Conservation (phyloP, 2,797 vertebrate genomes). For the Takifugu rubripes region DNA sequence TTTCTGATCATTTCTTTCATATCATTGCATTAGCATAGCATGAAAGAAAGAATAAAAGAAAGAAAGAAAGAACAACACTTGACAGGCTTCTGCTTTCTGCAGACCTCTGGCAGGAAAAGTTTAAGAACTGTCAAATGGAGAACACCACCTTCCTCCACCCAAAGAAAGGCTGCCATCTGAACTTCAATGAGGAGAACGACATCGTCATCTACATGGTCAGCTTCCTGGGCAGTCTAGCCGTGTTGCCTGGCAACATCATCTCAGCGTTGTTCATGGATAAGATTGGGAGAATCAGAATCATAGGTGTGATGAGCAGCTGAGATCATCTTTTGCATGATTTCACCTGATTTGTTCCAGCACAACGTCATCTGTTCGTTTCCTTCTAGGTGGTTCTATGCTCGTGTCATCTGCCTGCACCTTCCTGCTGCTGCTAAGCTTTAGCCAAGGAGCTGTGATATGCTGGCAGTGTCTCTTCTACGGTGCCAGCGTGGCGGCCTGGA, state of each 20-base stretch:
- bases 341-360: background rate
- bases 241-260: conserved; percentile 94
- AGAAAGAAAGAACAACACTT: background rate
- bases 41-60: background rate
- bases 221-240: conserved; percentile 92
- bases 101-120: conserved; percentile 93
- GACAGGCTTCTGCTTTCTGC: conserved; percentile 10
- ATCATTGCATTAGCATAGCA: too few relatives aligned
- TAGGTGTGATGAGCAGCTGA: conserved; percentile 78
- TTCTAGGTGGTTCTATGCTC: conserved; percentile 89
- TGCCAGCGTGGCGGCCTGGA: conserved; percentile 92
- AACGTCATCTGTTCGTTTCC: background rate
- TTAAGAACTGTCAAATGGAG: conserved; percentile 85
- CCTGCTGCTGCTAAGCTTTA: conserved; percentile 93
- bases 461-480: conserved; percentile 96
- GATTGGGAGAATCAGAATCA: conserved; percentile 91
- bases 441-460: conserved; percentile 89
- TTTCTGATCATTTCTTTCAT: too few relatives aligned
- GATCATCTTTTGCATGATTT: too few relatives aligned
- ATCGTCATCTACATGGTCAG: conserved; percentile 95
- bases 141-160: conserved; percentile 85
- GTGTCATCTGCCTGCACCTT: conserved; percentile 90
- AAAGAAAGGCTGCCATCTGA: conserved; percentile 91
- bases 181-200: conserved; percentile 94
- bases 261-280: conserved; percentile 96